Percentiles rank a stretch among this genome's conserved stretches.
Conservation (phyloP, 1,140 invertebrate species). For the Colletes gigas region DNA sequence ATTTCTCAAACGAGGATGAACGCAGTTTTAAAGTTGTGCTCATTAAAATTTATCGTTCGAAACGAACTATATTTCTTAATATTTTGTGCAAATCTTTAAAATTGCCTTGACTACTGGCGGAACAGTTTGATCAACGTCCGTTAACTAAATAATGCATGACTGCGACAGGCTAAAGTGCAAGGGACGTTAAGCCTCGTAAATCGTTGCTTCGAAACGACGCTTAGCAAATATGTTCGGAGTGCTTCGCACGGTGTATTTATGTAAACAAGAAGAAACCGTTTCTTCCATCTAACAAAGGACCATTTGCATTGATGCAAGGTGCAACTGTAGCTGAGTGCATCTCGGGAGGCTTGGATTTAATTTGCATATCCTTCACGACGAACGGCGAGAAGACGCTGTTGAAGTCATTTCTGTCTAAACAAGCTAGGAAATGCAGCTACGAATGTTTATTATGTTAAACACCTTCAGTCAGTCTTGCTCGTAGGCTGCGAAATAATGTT, state of each 20-base stretch:
- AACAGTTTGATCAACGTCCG: neutral
- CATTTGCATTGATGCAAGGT: constrained; percentile 36
- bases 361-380: constrained; percentile 43
- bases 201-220: neutral
- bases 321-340: constrained; percentile 36
- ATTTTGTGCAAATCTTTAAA: neutral
- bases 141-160: neutral
- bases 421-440: constrained; percentile 12
- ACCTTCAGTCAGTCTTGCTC: constrained; percentile 9
- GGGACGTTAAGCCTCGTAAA: too few species aligned
- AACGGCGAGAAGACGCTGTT: constrained; percentile 15
- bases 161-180: neutral
- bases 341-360: constrained; percentile 32
- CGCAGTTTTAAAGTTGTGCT: too few species aligned
- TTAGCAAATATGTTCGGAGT: constrained; percentile 11
- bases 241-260: constrained; percentile 7
- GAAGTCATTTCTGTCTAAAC: constrained; percentile 20
- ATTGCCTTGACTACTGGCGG: too few species aligned
- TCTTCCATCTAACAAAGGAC: constrained; percentile 41
- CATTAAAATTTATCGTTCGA: too few species aligned
- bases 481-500: constrained; percentile 7
- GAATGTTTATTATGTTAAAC: constrained; percentile 51
- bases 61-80: neutral
- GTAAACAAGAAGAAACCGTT: constrained; percentile 50
- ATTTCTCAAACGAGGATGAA: too few species aligned